phyloP scores from a whole-genome alignment of 1,140 invertebrate species.

The Nasonia giraulti region DNA sequence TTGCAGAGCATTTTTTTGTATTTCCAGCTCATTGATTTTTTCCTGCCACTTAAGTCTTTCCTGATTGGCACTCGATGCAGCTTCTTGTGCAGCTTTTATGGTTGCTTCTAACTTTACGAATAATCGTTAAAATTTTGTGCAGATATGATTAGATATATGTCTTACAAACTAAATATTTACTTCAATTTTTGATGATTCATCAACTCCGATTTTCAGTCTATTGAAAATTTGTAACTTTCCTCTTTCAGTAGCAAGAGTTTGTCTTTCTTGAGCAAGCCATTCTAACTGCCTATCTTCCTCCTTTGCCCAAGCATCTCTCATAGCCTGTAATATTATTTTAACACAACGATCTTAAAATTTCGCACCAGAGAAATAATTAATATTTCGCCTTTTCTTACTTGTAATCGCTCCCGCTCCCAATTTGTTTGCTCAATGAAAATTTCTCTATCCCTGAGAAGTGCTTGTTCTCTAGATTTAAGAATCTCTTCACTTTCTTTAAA shows the following conservation, averaged over 20 bases:
- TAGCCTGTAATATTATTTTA: conserved; percentile 51
- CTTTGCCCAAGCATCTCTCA: conserved; percentile 67
- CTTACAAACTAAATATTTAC: conserved; percentile 53
- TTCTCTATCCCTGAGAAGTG: conserved; percentile 64
- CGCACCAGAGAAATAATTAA: neutral
- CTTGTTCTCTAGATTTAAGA: conserved; percentile 60
- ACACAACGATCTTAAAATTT: neutral
- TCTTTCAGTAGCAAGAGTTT: conserved; percentile 61
- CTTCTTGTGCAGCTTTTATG: conserved; percentile 66
- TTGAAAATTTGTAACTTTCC: conserved; percentile 64
- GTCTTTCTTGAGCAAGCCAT: conserved; percentile 63
- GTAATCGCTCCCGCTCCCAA: conserved; percentile 67
- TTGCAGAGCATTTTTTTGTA: conserved; percentile 57
- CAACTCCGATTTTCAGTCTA: conserved; percentile 60
- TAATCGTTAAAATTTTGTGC: conserved; percentile 17
- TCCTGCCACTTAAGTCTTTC: conserved; percentile 68
- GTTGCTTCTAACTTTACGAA: conserved; percentile 63
- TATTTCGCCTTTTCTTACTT: conserved; percentile 54
- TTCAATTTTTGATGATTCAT: conserved; percentile 65
- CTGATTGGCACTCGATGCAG: conserved; percentile 56
- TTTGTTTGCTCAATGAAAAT: conserved; percentile 66
- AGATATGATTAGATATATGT: conserved; percentile 4
- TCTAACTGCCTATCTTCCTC: conserved; percentile 66
- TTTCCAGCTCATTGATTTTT: conserved; percentile 62
- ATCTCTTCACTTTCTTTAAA: conserved; percentile 61